Conservation (phyloP, 2,113 vertebrate genomes). For the Dipodomys merriami region DNA sequence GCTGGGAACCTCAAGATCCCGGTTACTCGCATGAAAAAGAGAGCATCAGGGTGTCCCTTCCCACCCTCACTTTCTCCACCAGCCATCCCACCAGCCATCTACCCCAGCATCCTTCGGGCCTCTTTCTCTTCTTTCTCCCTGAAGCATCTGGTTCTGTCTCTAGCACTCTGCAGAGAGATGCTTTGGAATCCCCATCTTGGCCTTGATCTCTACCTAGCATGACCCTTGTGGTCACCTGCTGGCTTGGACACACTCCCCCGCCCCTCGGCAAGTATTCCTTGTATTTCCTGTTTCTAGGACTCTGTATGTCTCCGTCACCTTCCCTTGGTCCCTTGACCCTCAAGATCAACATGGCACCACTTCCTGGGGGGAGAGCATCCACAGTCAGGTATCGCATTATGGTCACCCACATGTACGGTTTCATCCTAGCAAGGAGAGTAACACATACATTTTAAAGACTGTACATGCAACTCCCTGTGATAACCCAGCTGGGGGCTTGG, state of each 20-base stretch:
- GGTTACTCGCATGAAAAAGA: background rate
- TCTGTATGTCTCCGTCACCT: accelerated
- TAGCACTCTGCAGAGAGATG: background rate
- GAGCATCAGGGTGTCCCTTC: background rate
- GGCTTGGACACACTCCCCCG: background rate
- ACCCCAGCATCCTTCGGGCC: background rate
- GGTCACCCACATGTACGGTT: background rate
- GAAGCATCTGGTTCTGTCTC: background rate
- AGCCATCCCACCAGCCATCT: too few relatives aligned
- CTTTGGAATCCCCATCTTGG: background rate
- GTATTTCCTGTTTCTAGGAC: background rate
- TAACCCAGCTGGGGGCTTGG: accelerated
- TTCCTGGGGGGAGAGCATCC: background rate
- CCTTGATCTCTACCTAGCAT: background rate
- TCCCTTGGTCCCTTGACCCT: background rate
- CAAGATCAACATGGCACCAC: accelerated
- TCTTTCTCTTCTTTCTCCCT: background rate
- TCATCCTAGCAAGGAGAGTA: background rate
- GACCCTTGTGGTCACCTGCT: background rate
- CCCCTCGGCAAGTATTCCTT: too few relatives aligned
- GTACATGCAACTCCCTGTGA: too few relatives aligned
- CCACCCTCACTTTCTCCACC: accelerated
- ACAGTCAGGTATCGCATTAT: accelerated
- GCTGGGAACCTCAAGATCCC: background rate
- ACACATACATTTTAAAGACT: background rate